Base-by-base conservation (phyloP, 2,888 invertebrate genomes). In the Drosophila pegasa region DNA sequence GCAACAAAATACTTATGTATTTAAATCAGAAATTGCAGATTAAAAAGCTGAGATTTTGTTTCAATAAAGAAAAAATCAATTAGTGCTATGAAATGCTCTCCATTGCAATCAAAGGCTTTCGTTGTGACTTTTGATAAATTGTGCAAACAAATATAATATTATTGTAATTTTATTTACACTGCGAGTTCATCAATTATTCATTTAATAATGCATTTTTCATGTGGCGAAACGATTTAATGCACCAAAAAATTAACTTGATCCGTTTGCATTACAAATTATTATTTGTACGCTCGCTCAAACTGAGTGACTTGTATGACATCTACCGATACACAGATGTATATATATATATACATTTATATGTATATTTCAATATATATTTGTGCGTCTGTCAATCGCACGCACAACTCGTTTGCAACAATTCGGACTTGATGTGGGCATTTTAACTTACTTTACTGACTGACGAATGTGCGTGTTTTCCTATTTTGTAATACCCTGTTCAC, bases 351-450 rank as follows among this genome's bases (percentile, higher is more conserved):
- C 27, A 45, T 25, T 12, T 29, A 16, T 3, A 27, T 18, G 9
- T 31, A 6, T 31, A 31, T 10, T 7, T 31, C 4, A 7, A 31
- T 31, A 31, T 6, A 25, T 25, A 56, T 61, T 65, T 71, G 40
- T 59, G 73, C 51, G n/a, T 12, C 47, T 54, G 38, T 52, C 50
- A 57, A 45, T 56, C 63, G 48, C 25, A 35, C 51, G 9, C 43
- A 48, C 63, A 77, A 78, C 85, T 75, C 62, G 81, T 84, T 87
- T 68, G 65, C 16, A 51, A 65, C 75, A 67, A 61, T 77, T 80
- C 12, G 60, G 72, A 56, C 73, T 75, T 66, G 71, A 78, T 87
- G 87, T 82, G 85, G 82, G 87, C 87, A 74, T 68, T 25, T 50
- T 35, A 7, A 31, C 25, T 25, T 43, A 43, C 45, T 29, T 50